Conservation (phyloP, 2,113 vertebrate genomes). For the Cryptotis parvus region DNA sequence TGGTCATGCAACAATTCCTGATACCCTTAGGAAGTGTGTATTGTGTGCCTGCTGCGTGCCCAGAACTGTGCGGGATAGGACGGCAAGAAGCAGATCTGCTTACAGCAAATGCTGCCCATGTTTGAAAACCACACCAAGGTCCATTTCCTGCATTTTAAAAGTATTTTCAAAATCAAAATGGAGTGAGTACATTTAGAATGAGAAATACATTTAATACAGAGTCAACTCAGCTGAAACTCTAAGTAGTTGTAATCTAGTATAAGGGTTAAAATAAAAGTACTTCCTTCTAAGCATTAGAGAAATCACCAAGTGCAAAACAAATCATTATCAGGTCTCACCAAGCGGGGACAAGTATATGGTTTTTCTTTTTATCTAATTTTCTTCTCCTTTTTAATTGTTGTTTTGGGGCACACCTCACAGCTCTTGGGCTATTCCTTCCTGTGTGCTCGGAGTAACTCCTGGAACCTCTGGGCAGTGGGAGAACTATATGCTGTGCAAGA, state of each 20-base stretch:
- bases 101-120: not conserved
- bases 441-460: too few species aligned
- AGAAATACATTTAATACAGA: constrained; percentile 53
- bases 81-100: constrained; percentile 9
- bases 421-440: too few species aligned
- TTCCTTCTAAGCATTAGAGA: constrained; percentile 21
- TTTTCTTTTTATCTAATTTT: constrained; percentile 22
- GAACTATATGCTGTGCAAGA: too few species aligned
- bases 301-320: not conserved
- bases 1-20: not conserved
- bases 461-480: too few species aligned
- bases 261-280: constrained; percentile 50
- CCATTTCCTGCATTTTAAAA: constrained; percentile 46
- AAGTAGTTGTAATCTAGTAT: constrained; percentile 55
- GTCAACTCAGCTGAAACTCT: constrained; percentile 15
- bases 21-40: constrained; percentile 21
- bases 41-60: not conserved
- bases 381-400: not conserved
- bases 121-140: constrained; percentile 38
- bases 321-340: not conserved
- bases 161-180: constrained; percentile 43
- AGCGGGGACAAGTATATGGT: not conserved
- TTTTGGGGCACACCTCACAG: too few species aligned
- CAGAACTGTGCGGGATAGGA: not conserved
- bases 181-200: constrained; percentile 34